Evolutionary conservation across 1,140 invertebrate genomes (phyloP), one percentile per base, ranked within the genome.

Genomic region (Orchesella cincta): DNA sequence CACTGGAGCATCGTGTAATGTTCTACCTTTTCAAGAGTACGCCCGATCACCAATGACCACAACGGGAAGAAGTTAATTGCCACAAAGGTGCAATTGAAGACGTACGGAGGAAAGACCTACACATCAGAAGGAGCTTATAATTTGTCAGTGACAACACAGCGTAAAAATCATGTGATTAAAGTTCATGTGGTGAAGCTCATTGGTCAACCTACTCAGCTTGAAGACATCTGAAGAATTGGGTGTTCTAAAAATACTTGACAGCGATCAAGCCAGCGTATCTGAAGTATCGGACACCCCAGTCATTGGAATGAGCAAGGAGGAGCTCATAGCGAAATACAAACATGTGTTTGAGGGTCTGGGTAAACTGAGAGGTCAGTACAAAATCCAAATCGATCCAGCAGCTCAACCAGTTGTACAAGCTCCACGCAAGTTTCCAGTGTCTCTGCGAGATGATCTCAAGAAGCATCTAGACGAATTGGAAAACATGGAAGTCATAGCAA

Each of bases 381-480:
- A 72, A 36, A 72, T 76, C 3, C 26, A 51, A 1, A 20, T 76
- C 16, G 28, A 72, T 1, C 36, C 71, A 51, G 57, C 2, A 3
- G 46, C 34, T 0, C 31, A 76, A 31, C 75, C 75, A 73, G 74
- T 73, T 62, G 33, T 80, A 20, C 73, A 77, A 3, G 67, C 81
- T 28, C 83, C 82, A 26, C 36, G 84, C 75, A 75, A 78, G 51
- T 79, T 83, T 72, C 83, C 84, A 28, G 79, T 85, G 18, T 79
- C 84, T 23, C 75, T 84, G 26, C 71, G 74, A 26, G 75, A 73
- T 3, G 78, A 51, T 36, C 74, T 83, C 18, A 70, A 72, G 35
- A 67, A 71, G n/a, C 79, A 82, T 74, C 73, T 86, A 23, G 74
- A 83, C 8, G 28, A 79, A 64, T 81, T 85, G 82, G 81, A 81